These are phyloP conservation scores for Pachyseris speciosa DNA, from an alignment of 64 coral and sea anemone genomes.

Conservation along the genomic window DNA sequence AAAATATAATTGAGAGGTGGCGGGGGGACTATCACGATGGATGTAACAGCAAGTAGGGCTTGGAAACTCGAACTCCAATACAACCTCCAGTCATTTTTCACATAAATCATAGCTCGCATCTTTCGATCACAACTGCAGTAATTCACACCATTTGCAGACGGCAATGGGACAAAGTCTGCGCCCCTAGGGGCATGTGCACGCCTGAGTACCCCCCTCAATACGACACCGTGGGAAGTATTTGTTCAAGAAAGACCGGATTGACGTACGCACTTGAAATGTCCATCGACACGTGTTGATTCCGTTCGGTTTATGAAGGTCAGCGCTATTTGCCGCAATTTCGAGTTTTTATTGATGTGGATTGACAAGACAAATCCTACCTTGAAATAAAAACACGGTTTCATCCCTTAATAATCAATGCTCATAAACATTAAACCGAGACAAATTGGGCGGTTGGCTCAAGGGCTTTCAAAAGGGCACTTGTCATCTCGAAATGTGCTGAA, in stretches of 20 bases:
- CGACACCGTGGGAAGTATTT: neutral
- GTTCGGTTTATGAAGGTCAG: neutral
- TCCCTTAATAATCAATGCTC: neutral
- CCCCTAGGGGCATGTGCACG: neutral
- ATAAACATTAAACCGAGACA: neutral
- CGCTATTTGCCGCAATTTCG: neutral
- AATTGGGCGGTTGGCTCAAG: neutral
- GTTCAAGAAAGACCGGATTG: neutral
- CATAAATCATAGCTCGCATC: neutral
- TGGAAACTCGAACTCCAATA: too few species aligned
- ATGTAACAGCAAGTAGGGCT: too few species aligned
- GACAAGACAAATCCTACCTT: neutral
- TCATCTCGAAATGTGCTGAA: too few species aligned
- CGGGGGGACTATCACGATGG: too few species aligned
- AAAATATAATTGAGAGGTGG: too few species aligned
- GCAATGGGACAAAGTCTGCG: neutral
- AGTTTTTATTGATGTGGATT: neutral
- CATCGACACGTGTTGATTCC: neutral
- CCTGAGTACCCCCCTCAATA: neutral
- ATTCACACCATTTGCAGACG: neutral
- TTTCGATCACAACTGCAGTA: too few species aligned
- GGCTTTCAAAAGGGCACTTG: neutral
- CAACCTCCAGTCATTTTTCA: neutral
- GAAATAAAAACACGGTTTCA: neutral
- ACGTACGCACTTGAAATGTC: neutral